Evolutionary conservation across 2,797 vertebrate species (phyloP), one percentile per base, ranked within the genome.

Genomic region (Premnoplex brunnescens): DNA sequence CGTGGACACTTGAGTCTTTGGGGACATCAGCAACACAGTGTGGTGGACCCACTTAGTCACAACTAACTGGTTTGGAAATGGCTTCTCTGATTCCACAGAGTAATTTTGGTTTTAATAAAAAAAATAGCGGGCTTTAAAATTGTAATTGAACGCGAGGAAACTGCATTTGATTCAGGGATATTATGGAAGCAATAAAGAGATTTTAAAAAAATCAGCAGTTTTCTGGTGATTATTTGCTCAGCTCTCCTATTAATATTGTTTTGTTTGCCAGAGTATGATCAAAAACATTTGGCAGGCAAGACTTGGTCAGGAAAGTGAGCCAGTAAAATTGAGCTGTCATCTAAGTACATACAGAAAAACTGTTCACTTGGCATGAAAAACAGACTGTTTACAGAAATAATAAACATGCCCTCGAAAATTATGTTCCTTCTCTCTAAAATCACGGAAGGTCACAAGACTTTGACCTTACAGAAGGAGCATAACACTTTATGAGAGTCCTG

Each of bases 261-360:
- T 91, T 95, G 71, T 88, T 96, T 94, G 89, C 94, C 94, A 97
- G 80, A 95, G 67, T 87, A 46, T 94, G 95, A 97, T 96, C 91
- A 96, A 94, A 96, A 96, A 85, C 92, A 88, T 81, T 96, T 94
- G 94, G 85, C 95, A 93, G 89, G 85, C 91, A 83, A 54, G 84
- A 68, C 64, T 58, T 36, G 30, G 66, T 93, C 55, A 34, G 78
- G 72, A 93, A 92, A 82, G 82, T 5, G 62, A 96, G 95, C 96
- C 95, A 96, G 82, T 84, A 37, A 74, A 91, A 81, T 93, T 88
- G 93, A 95, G 92, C 91, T 96, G 89, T 95, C 84, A 67, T 94
- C 88, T 89, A 59, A 96, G 87, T n/a, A 48, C 81, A 23, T 67
- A 64, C 74, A 88, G 88, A 88, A 88, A 75, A 87, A 91, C 51